A percentile compares a stretch with the other conserved stretches of the same genome.
phyloP scores from a whole-genome alignment of 2,888 invertebrate genomes.

The Drosophila neonasuta region DNA sequence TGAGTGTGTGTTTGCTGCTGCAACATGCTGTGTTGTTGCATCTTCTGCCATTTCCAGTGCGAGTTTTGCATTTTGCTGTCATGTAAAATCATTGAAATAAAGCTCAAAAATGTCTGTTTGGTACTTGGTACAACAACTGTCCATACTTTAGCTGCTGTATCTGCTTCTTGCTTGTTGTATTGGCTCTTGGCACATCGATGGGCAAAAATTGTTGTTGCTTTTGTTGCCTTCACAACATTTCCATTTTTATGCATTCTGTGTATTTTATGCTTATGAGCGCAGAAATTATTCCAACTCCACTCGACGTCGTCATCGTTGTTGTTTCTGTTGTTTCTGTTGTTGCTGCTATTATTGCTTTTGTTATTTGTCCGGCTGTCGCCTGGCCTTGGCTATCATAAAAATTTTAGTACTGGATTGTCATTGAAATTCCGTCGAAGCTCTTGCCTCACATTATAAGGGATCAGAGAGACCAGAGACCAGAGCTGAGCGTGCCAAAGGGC shows the following conservation, averaged over 20 bases:
- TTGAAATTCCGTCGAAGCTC: constrained; percentile 37
- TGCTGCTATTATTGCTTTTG: constrained; percentile 39
- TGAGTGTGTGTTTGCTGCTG: constrained; percentile 1
- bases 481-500: not conserved
- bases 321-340: constrained; percentile 21
- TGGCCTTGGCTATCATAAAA: constrained; percentile 47
- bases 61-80: constrained; percentile 52
- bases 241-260: constrained; percentile 40
- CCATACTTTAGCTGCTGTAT: constrained; percentile 36
- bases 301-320: constrained; percentile 34
- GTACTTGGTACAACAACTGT: constrained; percentile 56
- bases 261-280: constrained; percentile 67
- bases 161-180: not conserved
- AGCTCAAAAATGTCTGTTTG: constrained; percentile 38
- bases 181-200: constrained; percentile 19
- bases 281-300: constrained; percentile 48
- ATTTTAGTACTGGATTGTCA: constrained; percentile 51
- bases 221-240: constrained; percentile 34
- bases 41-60: constrained; percentile 29
- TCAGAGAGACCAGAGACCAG: not conserved
- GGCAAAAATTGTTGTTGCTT: constrained; percentile 12
- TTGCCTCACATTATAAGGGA: constrained; percentile 15
- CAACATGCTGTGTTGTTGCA: constrained; percentile 29
- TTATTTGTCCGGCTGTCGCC: constrained; percentile 39
- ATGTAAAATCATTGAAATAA: constrained; percentile 74